These are phyloP conservation scores for Leucoma salicis DNA, from an alignment of 2,888 invertebrate species.

Conservation along the genomic window DNA sequence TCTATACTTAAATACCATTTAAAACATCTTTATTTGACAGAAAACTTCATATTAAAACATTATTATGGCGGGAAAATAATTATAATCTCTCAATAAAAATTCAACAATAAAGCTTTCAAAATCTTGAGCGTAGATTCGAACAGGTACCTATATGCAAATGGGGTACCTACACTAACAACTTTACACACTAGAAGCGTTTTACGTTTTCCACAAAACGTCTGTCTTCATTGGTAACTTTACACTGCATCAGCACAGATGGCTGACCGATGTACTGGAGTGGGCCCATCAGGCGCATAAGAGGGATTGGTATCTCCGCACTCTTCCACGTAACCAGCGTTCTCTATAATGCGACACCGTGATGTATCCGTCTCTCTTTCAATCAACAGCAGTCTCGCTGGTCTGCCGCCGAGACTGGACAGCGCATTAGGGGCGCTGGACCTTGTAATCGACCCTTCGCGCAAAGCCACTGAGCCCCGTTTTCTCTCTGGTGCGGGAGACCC, in stretches of 20 bases:
- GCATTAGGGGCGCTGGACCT: conserved; percentile 61
- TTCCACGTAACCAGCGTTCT: conserved; percentile 75
- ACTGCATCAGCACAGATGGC: conserved; percentile 48
- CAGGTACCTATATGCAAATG: conserved; percentile 69
- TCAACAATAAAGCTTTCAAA: conserved; percentile 78
- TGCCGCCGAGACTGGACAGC: conserved; percentile 57
- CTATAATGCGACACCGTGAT: conserved; percentile 73
- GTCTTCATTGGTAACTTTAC: conserved; percentile 51
- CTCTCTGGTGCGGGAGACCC: conserved; percentile 81
- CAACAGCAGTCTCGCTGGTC: conserved; percentile 68
- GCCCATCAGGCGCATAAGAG: conserved; percentile 72
- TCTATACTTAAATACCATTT: conserved; percentile 59
- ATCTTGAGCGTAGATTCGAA: conserved; percentile 77
- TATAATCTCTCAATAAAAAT: conserved; percentile 73
- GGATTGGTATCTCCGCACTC: conserved; percentile 71
- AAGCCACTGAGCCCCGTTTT: conserved; percentile 74
- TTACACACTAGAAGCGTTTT: conserved; percentile 77
- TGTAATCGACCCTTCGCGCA: conserved; percentile 71
- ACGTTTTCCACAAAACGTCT: conserved; percentile 75
- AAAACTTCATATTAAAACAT: conserved; percentile 62
- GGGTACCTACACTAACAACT: conserved; percentile 74
- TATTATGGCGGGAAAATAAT: conserved; percentile 68
- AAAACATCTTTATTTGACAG: conserved; percentile 60
- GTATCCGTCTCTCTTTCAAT: conserved; percentile 64
- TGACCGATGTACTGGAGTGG: conserved; percentile 69